phyloP scores from a whole-genome alignment of 2,888 invertebrate genomes.

The Acrobasis repandana region DNA sequence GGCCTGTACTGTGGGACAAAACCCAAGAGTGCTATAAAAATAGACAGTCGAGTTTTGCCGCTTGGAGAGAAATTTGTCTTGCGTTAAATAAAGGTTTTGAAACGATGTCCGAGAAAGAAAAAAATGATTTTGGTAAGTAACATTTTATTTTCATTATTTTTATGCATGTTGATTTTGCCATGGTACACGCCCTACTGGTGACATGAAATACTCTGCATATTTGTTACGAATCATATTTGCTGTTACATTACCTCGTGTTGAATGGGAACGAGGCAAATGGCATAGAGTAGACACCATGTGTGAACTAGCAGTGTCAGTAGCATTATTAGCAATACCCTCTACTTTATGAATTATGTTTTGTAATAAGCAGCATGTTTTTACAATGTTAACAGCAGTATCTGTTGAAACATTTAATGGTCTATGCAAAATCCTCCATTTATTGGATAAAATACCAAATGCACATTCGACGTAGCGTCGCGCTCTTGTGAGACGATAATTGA shows the following conservation, averaged over 20 bases:
- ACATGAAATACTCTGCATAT: too few relatives aligned
- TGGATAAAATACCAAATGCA: conserved; percentile 38
- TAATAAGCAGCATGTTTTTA: conserved; percentile 34
- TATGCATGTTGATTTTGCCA: conserved; percentile 32
- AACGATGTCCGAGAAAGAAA: conserved; percentile 35
- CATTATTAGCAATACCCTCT: too few relatives aligned
- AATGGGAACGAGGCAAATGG: conserved; percentile 30
- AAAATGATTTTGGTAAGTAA: conserved; percentile 26
- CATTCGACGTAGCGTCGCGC: conserved; percentile 39
- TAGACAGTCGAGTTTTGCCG: too few relatives aligned
- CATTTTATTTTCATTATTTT: conserved; percentile 24
- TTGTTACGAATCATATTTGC: conserved; percentile 35
- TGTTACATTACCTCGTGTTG: conserved; percentile 32
- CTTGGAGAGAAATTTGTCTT: conserved; percentile 31
- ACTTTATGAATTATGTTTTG: too few relatives aligned
- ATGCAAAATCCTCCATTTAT: background rate
- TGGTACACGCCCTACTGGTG: conserved; percentile 34
- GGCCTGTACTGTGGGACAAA: too few relatives aligned
- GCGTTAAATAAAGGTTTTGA: conserved; percentile 36
- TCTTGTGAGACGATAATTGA: conserved; percentile 39
- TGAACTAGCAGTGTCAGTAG: conserved; percentile 34
- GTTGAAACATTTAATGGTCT: conserved; percentile 22
- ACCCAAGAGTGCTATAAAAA: too few relatives aligned
- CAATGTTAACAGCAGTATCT: conserved; percentile 32
- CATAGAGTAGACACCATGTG: conserved; percentile 30